Evolutionary conservation across 2,797 vertebrate genomes (phyloP), one percentile per base, ranked within the genome.

Genomic region (Menidia menidia): DNA sequence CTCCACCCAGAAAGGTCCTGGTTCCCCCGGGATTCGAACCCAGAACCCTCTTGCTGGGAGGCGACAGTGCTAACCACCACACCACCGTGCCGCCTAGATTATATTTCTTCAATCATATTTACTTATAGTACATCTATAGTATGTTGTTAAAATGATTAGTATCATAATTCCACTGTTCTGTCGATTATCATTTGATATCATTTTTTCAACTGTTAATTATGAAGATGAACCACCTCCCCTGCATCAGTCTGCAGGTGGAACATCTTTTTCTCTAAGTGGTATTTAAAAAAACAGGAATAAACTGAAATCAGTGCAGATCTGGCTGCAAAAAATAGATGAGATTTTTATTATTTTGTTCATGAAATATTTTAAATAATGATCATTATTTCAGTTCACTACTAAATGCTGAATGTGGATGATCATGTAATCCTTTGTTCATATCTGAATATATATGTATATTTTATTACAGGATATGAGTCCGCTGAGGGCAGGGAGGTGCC

Each of bases 391-490:
- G 25, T 25, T 25, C 25, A 25, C 25, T 25, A 25, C 1, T 25
- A 25, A 25, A 25, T 25, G 25, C 25, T 25, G 2, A 9, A 50
- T 50, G 47, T 19, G 9, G 47, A 19, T 50, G 10, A 50, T 50
- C 47, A 18, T 50, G n/a, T 19, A 31, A 5, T 12, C 9, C 9
- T 39, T 10, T 19, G n/a, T 10, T 19, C 11, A 25, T 25, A 4
- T 25, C n/a, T n/a, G 25, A 25, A 13, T 31, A 12, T 19, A 25
- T 25, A 14, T 51, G 14, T 25, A 12, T 25, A 30, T 19, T 31
- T 75, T 69, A 25, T 64, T 19, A 14, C 79, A 95, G 94, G 94
- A 95, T 62, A 81, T 92, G 71, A 90, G 92, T 60, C 93, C 94
- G 16, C 77, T 95, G 71, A 89, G 64, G 58, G 92, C 90, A 16